Percentiles rank a stretch among this genome's conserved stretches.
phyloP scores from a whole-genome alignment of 2,113 vertebrate genomes.

The Semicossyphus pulcher region DNA sequence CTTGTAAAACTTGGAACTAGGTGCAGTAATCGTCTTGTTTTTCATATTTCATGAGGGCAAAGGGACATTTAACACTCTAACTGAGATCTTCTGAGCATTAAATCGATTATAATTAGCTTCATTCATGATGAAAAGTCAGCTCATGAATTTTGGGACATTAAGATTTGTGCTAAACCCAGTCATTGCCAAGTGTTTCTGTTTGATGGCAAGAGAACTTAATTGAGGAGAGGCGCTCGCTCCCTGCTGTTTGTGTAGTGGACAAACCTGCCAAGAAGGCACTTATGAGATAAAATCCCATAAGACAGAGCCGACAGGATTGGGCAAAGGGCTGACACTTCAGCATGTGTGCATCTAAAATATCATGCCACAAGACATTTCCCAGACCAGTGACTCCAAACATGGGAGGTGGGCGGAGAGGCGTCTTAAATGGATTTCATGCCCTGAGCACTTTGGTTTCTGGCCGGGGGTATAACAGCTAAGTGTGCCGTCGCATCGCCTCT shows the following conservation, averaged over 20 bases:
- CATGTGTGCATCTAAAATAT: slow-evolving; percentile 65
- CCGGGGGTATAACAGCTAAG: slow-evolving; percentile 46
- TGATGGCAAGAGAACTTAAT: slow-evolving; percentile 62
- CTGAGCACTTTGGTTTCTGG: slow-evolving; percentile 65
- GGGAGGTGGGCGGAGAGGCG: slow-evolving; percentile 33
- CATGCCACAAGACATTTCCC: slow-evolving; percentile 65
- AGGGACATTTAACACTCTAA: slow-evolving; percentile 20
- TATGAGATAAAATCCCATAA: slow-evolving; percentile 63
- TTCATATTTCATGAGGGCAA: slow-evolving; percentile 20
- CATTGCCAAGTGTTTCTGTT: slow-evolving; percentile 32
- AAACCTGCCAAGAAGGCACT: slow-evolving; percentile 68
- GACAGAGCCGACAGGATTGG: slow-evolving; percentile 23
- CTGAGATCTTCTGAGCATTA: slow-evolving; percentile 35
- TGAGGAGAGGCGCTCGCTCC: slow-evolving; percentile 37
- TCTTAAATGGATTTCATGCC: slow-evolving; percentile 72
- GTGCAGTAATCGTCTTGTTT: slow-evolving; percentile 9
- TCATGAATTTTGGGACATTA: slow-evolving; percentile 40
- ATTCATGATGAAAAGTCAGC: slow-evolving; percentile 25
- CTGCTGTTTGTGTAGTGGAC: slow-evolving; percentile 37
- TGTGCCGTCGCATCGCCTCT: slow-evolving; percentile 43
- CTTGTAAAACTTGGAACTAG: slow-evolving; percentile 1
- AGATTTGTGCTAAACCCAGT: slow-evolving; percentile 5
- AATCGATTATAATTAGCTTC: slow-evolving; percentile 36
- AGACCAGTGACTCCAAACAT: slow-evolving; percentile 61
- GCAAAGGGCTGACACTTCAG: slow-evolving; percentile 50